Evolutionary conservation across 2,113 vertebrate species (phyloP).

Genomic region (Microtus pennsylvanicus): DNA sequence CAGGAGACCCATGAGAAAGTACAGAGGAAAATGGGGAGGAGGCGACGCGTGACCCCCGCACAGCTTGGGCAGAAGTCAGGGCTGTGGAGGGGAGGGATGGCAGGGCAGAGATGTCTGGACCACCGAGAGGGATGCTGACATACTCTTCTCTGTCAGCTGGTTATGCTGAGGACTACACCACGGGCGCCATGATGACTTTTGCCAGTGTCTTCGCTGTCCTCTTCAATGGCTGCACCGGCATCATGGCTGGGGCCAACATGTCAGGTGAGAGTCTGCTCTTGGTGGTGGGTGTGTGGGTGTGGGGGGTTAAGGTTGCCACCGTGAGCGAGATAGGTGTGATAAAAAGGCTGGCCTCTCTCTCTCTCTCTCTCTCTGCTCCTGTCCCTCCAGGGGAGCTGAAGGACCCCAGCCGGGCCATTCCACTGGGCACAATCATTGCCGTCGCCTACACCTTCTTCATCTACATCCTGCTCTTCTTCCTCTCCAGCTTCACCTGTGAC

Average conservation of each 20-base stretch:
- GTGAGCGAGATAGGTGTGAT: background rate
- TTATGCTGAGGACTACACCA: constrained; percentile 94
- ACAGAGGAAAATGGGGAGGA: background rate
- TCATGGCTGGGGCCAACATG: constrained; percentile 97
- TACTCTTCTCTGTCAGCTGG: constrained; percentile 81
- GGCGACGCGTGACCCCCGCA: background rate
- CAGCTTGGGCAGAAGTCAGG: background rate
- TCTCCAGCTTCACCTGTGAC: constrained; percentile 92
- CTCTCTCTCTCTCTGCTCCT: background rate
- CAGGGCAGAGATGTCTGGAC: background rate
- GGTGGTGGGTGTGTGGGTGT: background rate
- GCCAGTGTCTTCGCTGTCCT: constrained; percentile 93
- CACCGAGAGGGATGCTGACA: background rate
- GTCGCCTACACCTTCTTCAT: constrained; percentile 92
- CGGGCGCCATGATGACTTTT: constrained; percentile 92
- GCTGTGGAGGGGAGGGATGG: background rate
- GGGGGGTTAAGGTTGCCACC: background rate
- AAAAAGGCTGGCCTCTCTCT: background rate
- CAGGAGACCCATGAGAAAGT: background rate
- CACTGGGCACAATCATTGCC: constrained; percentile 92
- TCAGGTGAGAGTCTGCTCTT: constrained; percentile 87
- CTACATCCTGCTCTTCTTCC: constrained; percentile 91
- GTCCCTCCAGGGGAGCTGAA: constrained; percentile 90
- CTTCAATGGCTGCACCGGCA: constrained; percentile 96
- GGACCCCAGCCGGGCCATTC: constrained; percentile 93